These are phyloP conservation scores for Thomomys bottae DNA, from an alignment of 2,113 vertebrate genomes.

Conservation along the genomic window DNA sequence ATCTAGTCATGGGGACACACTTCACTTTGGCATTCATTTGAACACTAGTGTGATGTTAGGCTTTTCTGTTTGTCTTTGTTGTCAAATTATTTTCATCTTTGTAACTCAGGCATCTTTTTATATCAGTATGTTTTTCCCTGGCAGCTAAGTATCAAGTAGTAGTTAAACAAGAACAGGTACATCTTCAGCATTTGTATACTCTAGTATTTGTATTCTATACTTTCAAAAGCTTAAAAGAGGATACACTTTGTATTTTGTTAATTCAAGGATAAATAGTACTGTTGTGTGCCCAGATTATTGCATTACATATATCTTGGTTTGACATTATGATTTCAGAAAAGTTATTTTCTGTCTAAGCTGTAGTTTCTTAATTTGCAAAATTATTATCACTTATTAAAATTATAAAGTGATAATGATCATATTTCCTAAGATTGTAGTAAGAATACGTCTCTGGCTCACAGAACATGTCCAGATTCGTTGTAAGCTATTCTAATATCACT, in stretches of 20 bases:
- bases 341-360: slow-evolving; percentile 34
- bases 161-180: slow-evolving; percentile 28
- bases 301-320: neutral
- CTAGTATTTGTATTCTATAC: slow-evolving; percentile 7
- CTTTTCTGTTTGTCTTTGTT: slow-evolving; percentile 49
- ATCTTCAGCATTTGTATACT: slow-evolving; percentile 17
- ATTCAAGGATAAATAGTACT: slow-evolving; percentile 18
- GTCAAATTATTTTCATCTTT: slow-evolving; percentile 56
- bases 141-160: slow-evolving; percentile 7
- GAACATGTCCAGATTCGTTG: neutral
- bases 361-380: slow-evolving; percentile 63
- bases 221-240: slow-evolving; percentile 45
- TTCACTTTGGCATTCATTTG: slow-evolving; percentile 60
- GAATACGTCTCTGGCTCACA: neutral
- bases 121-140: slow-evolving; percentile 20
- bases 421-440: slow-evolving; percentile 6
- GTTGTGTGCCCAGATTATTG: neutral
- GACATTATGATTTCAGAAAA: slow-evolving; percentile 50
- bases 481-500: slow-evolving; percentile 21
- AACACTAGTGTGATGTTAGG: slow-evolving; percentile 31
- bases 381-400: neutral
- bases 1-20: neutral
- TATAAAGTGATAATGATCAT: neutral
- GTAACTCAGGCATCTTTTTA: slow-evolving; percentile 28
- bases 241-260: slow-evolving; percentile 6